phyloP scores from a whole-genome alignment of 2,888 invertebrate species.

The Seira musarum region DNA sequence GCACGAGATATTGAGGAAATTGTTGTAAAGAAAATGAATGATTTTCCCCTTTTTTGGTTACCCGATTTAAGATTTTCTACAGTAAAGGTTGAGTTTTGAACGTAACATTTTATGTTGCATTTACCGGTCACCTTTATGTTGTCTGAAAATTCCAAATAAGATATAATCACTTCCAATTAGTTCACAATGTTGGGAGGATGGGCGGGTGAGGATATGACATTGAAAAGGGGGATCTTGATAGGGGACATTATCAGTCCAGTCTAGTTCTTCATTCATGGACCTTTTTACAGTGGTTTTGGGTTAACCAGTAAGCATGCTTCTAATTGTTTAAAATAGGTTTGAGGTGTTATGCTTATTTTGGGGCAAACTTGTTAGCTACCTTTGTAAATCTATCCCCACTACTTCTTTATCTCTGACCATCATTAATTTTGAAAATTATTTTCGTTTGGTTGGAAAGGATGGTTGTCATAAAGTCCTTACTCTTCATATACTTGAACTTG shows the following conservation, averaged over 20 bases:
- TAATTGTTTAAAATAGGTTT: no score
- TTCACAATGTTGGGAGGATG: conserved; percentile 55
- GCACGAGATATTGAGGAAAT: conserved; percentile 5
- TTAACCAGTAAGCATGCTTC: neutral
- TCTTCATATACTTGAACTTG: no score
- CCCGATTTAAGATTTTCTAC: neutral
- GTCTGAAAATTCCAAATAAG: conserved; percentile 20
- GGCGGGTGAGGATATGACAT: conserved; percentile 29
- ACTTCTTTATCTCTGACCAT: no score
- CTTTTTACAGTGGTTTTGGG: neutral
- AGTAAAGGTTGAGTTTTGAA: neutral
- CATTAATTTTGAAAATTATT: no score
- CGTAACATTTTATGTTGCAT: no score
- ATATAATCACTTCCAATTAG: conserved; percentile 63
- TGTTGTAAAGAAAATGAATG: conserved; percentile 38
- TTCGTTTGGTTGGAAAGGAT: no score
- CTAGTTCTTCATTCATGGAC: no score
- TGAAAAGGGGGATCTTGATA: neutral
- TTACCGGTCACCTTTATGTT: neutral
- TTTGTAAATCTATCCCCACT: no score
- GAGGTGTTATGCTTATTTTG: no score
- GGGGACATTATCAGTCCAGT: neutral
- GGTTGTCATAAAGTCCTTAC: no score
- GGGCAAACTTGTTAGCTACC: no score
- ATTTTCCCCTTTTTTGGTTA: conserved; percentile 18